Percentiles rank a stretch among this genome's conserved stretches.
These are phyloP conservation scores for Zalophus californianus DNA, from an alignment of 2,797 vertebrate genomes.

Conservation along the genomic window DNA sequence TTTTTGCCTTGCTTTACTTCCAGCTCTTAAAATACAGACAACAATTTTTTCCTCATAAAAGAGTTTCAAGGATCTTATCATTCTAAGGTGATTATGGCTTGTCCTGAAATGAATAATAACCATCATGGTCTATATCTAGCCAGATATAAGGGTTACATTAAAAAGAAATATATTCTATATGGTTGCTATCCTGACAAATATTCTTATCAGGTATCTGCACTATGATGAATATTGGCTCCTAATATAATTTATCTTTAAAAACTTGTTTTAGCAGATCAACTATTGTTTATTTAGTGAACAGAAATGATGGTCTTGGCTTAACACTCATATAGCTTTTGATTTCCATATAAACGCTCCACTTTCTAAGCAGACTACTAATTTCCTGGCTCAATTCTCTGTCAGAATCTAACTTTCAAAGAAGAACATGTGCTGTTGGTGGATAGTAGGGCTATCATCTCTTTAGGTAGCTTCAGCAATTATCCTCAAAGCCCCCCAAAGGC, in stretches of 20 bases:
- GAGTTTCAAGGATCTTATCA: conserved; percentile 43
- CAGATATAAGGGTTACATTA: conserved; percentile 50
- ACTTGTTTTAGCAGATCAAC: background rate
- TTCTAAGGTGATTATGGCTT: conserved; percentile 13
- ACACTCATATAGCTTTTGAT: background rate
- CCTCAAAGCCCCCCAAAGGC: background rate
- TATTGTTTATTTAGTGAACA: background rate
- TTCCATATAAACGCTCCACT: background rate
- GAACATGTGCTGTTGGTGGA: background rate
- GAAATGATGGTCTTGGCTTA: background rate
- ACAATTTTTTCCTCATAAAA: background rate
- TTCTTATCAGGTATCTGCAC: conserved; percentile 7
- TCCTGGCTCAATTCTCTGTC: background rate
- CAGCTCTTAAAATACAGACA: conserved; percentile 22
- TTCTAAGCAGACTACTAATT: conserved; percentile 50
- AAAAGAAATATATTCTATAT: conserved; percentile 13
- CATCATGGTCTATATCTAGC: background rate
- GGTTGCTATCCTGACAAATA: conserved; percentile 43
- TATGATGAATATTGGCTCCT: conserved; percentile 40
- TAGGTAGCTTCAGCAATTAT: background rate
- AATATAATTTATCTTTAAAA: conserved; percentile 59
- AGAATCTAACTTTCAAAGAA: conserved; percentile 37
- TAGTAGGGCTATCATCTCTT: background rate
- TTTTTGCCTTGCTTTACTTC: conserved; percentile 10
- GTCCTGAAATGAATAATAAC: conserved; percentile 55